These are phyloP conservation scores for Leucoraja ocellata DNA, from an alignment of 2,797 vertebrate species.

Conservation along the genomic window DNA sequence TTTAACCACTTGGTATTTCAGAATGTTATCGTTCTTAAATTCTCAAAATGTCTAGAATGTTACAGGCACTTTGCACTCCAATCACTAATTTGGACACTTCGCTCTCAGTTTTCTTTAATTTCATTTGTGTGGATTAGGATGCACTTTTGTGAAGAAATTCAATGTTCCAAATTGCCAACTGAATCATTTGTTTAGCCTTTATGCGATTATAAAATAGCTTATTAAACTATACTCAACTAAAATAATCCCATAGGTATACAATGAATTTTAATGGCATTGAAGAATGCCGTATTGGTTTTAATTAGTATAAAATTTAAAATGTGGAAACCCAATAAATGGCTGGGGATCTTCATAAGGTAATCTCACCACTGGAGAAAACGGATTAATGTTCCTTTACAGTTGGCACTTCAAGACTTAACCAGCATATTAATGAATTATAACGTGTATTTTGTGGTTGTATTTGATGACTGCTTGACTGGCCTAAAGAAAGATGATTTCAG, in stretches of 20 bases:
- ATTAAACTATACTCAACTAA: background rate
- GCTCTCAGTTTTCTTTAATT: background rate
- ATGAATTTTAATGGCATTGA: background rate
- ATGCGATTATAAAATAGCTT: background rate
- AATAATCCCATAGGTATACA: background rate
- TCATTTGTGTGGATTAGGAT: background rate
- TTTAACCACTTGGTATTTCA: background rate
- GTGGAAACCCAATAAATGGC: background rate
- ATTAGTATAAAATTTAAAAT: background rate
- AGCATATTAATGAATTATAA: background rate
- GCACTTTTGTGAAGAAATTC: background rate
- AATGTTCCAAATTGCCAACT: background rate
- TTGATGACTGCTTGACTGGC: too few relatives aligned
- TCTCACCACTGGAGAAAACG: background rate
- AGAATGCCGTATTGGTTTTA: background rate
- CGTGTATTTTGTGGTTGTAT: background rate
- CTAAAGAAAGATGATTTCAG: too few relatives aligned
- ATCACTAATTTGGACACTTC: background rate
- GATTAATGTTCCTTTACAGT: background rate
- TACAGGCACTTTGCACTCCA: background rate
- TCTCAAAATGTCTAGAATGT: too few relatives aligned
- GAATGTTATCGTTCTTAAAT: too few relatives aligned
- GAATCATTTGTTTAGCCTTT: background rate
- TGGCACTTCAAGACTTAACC: background rate
- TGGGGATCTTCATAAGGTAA: background rate